phyloP scores from a whole-genome alignment of 2,113 vertebrate species.

The Takifugu bimaculatus region DNA sequence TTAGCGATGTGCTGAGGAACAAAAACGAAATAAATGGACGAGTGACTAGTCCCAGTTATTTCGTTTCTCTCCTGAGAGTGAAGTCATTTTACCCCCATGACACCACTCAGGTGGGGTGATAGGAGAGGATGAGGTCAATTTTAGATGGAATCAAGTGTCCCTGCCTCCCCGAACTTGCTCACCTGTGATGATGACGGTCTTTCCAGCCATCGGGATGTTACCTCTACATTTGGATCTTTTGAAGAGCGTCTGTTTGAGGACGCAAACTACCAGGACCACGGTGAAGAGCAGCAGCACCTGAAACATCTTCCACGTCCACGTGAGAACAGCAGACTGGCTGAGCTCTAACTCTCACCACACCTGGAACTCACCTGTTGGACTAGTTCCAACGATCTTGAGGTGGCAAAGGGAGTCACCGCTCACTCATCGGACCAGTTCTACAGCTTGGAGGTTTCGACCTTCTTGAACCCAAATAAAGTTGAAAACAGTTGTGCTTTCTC shows the following conservation, averaged over 20 bases:
- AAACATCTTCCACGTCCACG: constrained; percentile 29
- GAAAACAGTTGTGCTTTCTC: too few relatives aligned
- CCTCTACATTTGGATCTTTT: constrained; percentile 53
- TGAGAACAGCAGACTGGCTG: background rate
- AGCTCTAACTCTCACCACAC: background rate
- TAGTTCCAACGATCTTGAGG: background rate
- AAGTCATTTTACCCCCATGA: too few relatives aligned
- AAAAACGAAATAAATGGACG: too few relatives aligned
- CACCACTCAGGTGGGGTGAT: too few relatives aligned
- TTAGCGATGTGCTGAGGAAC: too few relatives aligned
- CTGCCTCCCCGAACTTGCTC: background rate
- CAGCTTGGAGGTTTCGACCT: background rate
- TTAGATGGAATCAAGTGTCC: too few relatives aligned
- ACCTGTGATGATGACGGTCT: constrained; percentile 69
- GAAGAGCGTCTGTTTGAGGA: constrained; percentile 60
- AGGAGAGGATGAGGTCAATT: too few relatives aligned
- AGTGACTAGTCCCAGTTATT: too few relatives aligned
- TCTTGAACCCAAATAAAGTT: too few relatives aligned
- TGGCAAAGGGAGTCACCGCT: background rate
- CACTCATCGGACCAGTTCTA: constrained; percentile 10
- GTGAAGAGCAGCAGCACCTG: constrained; percentile 20
- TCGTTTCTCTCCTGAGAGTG: too few relatives aligned
- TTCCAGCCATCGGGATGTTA: constrained; percentile 44
- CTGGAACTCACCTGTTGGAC: constrained; percentile 2
- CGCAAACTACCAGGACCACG: constrained; percentile 25